phyloP scores from a whole-genome alignment of 1,140 invertebrate genomes.

The Drosophila ficusphila region DNA sequence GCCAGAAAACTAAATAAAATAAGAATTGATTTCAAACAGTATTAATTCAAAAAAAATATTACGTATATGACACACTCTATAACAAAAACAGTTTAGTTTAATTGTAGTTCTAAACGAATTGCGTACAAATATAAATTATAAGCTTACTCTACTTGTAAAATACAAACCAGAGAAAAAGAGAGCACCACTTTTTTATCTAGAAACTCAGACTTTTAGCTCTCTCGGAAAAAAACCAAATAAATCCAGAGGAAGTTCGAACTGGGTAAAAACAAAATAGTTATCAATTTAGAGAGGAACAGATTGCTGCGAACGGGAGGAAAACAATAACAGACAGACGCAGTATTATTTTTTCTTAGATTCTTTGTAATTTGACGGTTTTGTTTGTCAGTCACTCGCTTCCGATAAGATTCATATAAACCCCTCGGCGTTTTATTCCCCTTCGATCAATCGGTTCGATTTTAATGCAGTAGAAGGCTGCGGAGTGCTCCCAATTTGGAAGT shows the following conservation, averaged over 20 bases:
- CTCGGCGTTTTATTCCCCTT: neutral
- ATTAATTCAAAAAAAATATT: too few relatives aligned
- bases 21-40: too few relatives aligned
- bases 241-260: neutral
- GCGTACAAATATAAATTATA: too few relatives aligned
- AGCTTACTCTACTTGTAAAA: neutral
- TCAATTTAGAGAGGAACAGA: constrained; percentile 11
- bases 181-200: neutral
- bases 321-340: constrained; percentile 25
- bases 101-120: too few relatives aligned
- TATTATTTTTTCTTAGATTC: constrained; percentile 21
- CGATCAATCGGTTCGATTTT: constrained; percentile 1
- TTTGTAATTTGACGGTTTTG: constrained; percentile 1
- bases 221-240: neutral
- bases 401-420: neutral
- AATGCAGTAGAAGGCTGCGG: neutral
- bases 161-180: neutral
- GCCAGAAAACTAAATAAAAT: too few relatives aligned
- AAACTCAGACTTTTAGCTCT: neutral
- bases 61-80: too few relatives aligned
- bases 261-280: constrained; percentile 13
- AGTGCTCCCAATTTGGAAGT: neutral
- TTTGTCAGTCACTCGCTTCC: neutral
- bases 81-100: too few relatives aligned
- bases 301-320: neutral